Conservation (phyloP, 2,797 vertebrate genomes). For the Muscicapa striata region DNA sequence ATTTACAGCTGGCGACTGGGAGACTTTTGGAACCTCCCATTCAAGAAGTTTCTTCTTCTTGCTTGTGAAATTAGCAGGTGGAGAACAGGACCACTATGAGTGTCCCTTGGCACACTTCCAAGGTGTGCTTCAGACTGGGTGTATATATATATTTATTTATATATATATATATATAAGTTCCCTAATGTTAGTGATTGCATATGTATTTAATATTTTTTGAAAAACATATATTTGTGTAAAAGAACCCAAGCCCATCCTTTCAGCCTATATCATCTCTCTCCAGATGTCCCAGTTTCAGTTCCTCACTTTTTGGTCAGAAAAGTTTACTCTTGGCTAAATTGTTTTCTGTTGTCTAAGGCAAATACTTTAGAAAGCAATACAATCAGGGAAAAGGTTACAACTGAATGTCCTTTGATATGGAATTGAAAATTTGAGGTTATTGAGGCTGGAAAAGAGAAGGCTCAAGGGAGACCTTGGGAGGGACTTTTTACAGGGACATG, state of each 20-base stretch:
- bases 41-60: neutral
- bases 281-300: neutral
- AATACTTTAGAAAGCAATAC: neutral
- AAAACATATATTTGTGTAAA: rapidly evolving
- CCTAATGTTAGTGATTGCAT: neutral
- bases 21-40: neutral
- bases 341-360: neutral
- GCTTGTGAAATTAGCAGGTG: neutral
- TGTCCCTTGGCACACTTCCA: rapidly evolving
- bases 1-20: neutral
- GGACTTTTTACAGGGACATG: neutral
- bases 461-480: neutral
- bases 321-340: neutral
- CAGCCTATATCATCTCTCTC: neutral
- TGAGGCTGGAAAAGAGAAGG: neutral
- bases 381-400: neutral
- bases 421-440: neutral
- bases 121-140: neutral
- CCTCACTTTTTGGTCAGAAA: neutral
- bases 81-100: neutral
- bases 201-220: neutral
- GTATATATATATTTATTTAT: no score
- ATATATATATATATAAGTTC: neutral
- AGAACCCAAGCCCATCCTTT: neutral
- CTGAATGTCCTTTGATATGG: neutral